Percentiles rank a stretch among this genome's conserved stretches.
Evolutionary conservation across 2,113 vertebrate genomes (phyloP).

Genomic region (Lamprotornis superbus): DNA sequence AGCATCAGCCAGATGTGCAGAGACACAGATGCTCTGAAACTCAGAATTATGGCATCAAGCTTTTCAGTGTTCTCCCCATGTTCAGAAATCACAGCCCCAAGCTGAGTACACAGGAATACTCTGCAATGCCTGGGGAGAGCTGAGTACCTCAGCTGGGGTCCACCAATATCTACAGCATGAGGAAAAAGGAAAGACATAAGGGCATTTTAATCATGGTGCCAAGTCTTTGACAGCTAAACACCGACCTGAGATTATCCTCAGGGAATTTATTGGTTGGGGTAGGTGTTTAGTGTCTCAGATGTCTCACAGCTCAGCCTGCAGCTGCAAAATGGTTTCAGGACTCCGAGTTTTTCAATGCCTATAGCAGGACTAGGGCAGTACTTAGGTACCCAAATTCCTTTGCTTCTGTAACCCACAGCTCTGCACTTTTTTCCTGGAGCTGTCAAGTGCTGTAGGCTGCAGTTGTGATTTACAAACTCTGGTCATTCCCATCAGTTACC

Average conservation of each 20-base stretch:
- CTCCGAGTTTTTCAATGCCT: neutral
- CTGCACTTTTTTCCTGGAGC: neutral
- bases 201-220: neutral
- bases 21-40: neutral
- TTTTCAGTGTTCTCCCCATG: neutral
- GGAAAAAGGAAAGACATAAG: neutral
- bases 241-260: neutral
- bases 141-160: neutral
- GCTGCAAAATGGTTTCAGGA: neutral
- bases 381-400: neutral
- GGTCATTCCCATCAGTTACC: neutral
- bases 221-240: neutral
- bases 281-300: neutral
- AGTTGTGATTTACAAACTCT: neutral
- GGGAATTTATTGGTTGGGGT: accelerated
- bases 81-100: neutral
- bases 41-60: neutral
- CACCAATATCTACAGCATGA: neutral
- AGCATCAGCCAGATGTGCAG: neutral
- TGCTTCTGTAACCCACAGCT: accelerated
- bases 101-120: neutral
- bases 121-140: neutral
- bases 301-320: neutral
- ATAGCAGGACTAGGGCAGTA: neutral
- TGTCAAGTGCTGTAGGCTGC: neutral